phyloP scores from a whole-genome alignment of 2,113 vertebrate genomes.

The Phyllostomus hastatus region DNA sequence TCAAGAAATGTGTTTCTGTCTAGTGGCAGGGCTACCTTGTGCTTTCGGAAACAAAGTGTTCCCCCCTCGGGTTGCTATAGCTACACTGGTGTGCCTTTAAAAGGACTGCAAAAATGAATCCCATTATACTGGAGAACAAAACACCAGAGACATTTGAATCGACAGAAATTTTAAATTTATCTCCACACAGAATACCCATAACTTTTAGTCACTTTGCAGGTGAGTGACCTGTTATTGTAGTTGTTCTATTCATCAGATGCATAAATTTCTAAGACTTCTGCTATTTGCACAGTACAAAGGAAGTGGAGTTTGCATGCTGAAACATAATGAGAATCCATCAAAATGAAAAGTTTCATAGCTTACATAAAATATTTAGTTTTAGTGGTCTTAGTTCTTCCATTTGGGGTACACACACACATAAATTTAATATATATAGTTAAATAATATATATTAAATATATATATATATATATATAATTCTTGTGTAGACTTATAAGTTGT shows the following conservation, averaged over 20 bases:
- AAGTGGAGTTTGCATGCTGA: not conserved
- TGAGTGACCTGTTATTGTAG: slow-evolving; percentile 24
- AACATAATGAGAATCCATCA: slow-evolving; percentile 30
- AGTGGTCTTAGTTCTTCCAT: slow-evolving; percentile 8
- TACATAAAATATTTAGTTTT: slow-evolving; percentile 12
- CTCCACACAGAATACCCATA: not conserved
- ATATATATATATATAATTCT: not conserved
- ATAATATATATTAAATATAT: too few relatives aligned
- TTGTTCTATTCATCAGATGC: not conserved
- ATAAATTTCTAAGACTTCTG: not conserved
- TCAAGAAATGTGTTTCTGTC: not conserved
- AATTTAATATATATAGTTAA: not conserved
- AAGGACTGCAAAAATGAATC: slow-evolving; percentile 53
- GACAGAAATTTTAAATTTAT: slow-evolving; percentile 49
- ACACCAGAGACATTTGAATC: slow-evolving; percentile 50
- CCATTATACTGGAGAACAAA: slow-evolving; percentile 49
- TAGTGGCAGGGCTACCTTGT: not conserved
- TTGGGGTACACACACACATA: not conserved
- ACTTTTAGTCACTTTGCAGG: slow-evolving; percentile 46
- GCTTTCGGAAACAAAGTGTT: slow-evolving; percentile 47
- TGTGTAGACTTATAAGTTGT: not conserved
- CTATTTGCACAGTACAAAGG: slow-evolving; percentile 25
- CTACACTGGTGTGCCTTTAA: slow-evolving; percentile 27
- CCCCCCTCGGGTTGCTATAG: slow-evolving; percentile 37
- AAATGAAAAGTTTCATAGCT: not conserved